These are phyloP conservation scores for Cervus canadensis DNA, from an alignment of 2,113 vertebrate species.

Conservation along the genomic window DNA sequence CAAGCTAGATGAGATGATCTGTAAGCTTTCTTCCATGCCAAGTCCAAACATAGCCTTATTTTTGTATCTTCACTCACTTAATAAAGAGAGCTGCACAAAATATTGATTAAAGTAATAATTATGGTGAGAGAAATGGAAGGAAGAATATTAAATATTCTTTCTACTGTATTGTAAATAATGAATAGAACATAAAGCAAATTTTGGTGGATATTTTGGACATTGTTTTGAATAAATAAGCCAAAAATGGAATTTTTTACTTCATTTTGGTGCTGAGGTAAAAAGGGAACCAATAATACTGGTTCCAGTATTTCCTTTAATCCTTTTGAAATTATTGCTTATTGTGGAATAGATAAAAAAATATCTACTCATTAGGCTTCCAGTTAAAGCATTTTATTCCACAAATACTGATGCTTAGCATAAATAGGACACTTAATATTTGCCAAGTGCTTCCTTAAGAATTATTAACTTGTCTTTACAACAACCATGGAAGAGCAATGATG, in stretches of 20 bases:
- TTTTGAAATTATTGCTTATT: constrained; percentile 3
- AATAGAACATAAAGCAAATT: background rate
- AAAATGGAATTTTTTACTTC: background rate
- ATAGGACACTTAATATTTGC: background rate
- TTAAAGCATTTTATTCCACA: constrained; percentile 8
- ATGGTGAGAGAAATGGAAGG: background rate
- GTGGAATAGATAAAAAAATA: background rate
- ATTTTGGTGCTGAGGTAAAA: constrained; percentile 1
- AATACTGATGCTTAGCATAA: background rate
- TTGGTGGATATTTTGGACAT: background rate
- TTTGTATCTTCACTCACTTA: background rate
- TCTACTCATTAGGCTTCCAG: background rate
- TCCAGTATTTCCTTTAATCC: background rate
- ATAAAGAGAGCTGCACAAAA: background rate
- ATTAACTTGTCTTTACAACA: constrained; percentile 34
- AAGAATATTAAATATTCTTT: background rate
- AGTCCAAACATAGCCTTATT: background rate
- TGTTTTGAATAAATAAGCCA: background rate
- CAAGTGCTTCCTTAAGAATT: background rate
- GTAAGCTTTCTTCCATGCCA: background rate
- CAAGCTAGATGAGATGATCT: background rate
- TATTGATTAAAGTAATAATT: background rate
- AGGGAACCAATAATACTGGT: background rate
- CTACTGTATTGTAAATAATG: background rate
- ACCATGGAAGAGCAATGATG: background rate